Evolutionary conservation across 2,888 invertebrate genomes (phyloP), one percentile per base, ranked within the genome.

Genomic region (Drosophila trichaetosa): DNA sequence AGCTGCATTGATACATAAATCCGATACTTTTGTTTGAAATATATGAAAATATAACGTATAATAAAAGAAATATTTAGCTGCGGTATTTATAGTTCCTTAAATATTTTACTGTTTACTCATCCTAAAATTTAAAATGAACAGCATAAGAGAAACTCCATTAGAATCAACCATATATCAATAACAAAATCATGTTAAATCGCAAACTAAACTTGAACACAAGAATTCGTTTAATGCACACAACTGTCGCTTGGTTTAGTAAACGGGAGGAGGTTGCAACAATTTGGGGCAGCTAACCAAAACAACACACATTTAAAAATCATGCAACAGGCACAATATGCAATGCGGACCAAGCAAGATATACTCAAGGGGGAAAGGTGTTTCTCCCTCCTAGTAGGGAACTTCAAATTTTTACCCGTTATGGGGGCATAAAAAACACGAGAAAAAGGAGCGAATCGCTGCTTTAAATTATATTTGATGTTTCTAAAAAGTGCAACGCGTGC

Each of bases 261-360:
- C 57, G 24, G 13, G 11, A 29, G 21, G 62, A 3, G 36, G 27
- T 36, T 33, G 59, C 40, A 49, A 52, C n/a, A 58, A 40, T 69
- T 36, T 42, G 68, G 36, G 29, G 24, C 57, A 58, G 34, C 38
- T 38, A 54, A 33, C 10, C 10, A 24, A 31, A 34, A 57, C 16
- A 46, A 38, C 24, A 56, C 36, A 21, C 18, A 27, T 27, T 27
- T 49, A 2, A 36, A 36, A 40, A 36, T 18, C 49, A 56, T 38
- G n/a, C 38, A 42, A 52, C 63, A 51, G 58, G 57, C 70, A 69
- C 7, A 69, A 75, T 56, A 76, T 57, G 60, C 58, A 51, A 52
- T 72, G 36, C 40, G 18, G 16, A n/a, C 36, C 13, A 51, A 53
- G 58, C 29, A 48, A 49, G 52, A 48, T 34, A 56, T 21, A 27